Percentiles rank a stretch among this genome's conserved stretches.
These are phyloP conservation scores for Callorhinus ursinus DNA, from an alignment of 2,113 vertebrate genomes.

Conservation along the genomic window DNA sequence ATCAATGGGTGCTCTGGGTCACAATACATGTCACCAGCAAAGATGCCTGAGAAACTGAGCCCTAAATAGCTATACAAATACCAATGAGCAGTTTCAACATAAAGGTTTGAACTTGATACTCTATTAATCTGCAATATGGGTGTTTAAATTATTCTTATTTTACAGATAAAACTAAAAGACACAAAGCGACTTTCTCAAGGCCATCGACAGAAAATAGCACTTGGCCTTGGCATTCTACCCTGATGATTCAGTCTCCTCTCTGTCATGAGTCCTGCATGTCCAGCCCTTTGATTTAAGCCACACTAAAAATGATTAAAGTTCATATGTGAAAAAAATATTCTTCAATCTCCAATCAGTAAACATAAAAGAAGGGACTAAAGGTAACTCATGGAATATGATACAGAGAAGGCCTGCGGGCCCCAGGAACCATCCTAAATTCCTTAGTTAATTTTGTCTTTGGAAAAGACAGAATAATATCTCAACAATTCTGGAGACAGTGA, in stretches of 20 bases:
- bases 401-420: background rate
- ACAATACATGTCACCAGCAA: background rate
- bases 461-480: background rate
- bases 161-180: background rate
- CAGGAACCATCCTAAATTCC: background rate
- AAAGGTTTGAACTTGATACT: constrained; percentile 16
- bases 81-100: background rate
- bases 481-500: too few species aligned
- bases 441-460: background rate
- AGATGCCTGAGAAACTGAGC: background rate
- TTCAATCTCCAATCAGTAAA: background rate
- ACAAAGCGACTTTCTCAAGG: background rate
- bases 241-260: background rate
- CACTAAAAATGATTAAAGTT: background rate
- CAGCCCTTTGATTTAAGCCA: background rate
- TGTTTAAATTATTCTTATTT: background rate
- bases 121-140: background rate
- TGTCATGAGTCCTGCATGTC: background rate
- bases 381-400: background rate
- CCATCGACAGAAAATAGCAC: background rate
- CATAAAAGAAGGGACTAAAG: background rate
- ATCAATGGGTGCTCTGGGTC: background rate
- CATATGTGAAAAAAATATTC: background rate
- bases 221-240: background rate
- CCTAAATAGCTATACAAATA: background rate